phyloP scores from a whole-genome alignment of 1,140 invertebrate species.

The Pseudomyrmex cubaensis region DNA sequence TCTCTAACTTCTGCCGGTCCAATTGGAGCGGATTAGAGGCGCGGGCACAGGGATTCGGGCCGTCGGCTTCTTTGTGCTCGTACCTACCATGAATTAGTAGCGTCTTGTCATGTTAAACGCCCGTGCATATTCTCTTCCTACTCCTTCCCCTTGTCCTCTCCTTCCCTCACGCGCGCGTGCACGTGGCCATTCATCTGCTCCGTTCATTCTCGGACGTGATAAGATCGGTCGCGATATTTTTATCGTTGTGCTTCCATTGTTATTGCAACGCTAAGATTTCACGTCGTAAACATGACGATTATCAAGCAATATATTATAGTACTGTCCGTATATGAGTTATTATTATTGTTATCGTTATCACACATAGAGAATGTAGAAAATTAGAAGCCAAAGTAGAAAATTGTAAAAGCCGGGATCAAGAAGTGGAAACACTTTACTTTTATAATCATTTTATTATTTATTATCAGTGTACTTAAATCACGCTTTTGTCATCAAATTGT shows the following conservation, averaged over 20 bases:
- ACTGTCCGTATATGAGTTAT: slow-evolving; percentile 8
- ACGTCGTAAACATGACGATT: slow-evolving; percentile 37
- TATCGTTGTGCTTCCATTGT: slow-evolving; percentile 31
- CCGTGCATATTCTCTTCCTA: slow-evolving; percentile 72
- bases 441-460: background rate
- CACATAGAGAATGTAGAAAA: background rate
- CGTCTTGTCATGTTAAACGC: slow-evolving; percentile 83
- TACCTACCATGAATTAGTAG: slow-evolving; percentile 82
- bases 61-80: slow-evolving; percentile 82
- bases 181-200: slow-evolving; percentile 55
- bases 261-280: slow-evolving; percentile 26
- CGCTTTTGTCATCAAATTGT: background rate
- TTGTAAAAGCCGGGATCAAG: background rate
- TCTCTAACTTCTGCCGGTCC: slow-evolving; percentile 78
- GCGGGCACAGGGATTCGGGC: slow-evolving; percentile 81
- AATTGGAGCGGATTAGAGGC: slow-evolving; percentile 83
- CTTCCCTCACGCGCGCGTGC: slow-evolving; percentile 68
- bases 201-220: slow-evolving; percentile 42
- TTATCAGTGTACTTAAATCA: background rate
- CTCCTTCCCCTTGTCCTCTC: slow-evolving; percentile 33
- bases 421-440: background rate
- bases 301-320: slow-evolving; percentile 31
- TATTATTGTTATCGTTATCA: slow-evolving; percentile 25
- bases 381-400: background rate
- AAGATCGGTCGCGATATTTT: slow-evolving; percentile 51